Base-by-base conservation (phyloP, 2,797 vertebrate genomes). In the Pipistrellus nathusii region DNA sequence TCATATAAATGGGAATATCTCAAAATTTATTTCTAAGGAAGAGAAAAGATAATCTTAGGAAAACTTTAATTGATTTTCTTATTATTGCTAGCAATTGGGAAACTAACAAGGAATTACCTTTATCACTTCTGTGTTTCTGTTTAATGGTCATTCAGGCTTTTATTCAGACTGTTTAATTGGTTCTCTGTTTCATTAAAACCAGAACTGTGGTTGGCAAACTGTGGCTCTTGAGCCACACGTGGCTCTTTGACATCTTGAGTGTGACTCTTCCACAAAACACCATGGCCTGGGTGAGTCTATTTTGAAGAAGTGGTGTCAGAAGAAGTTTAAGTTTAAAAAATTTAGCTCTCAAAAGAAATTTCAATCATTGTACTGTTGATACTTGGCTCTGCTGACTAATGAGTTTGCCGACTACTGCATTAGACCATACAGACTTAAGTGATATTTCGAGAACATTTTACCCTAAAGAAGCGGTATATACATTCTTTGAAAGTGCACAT, bases 111-210 rank as follows among this genome's bases (percentile, higher is more conserved):
- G 62, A 88, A 88, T 94, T 88, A 81, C 91, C 62, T 81, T 96
- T 92, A 64, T 86, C 75, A 93, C 62, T n/a, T 88, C 80, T 71
- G 46, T 85, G n/a, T 75, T 20, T 95, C 69, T 53, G 30, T 95
- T 96, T 92, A 93, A 78, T 81, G 32, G 41, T 92, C n/a, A 94
- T 66, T 57, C 53, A 92, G 10, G 30, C 15, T 92, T 66, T 66
- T 11, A 10, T 48, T 77, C 18, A 71, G 59, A 25, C 80, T 94
- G 15, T 90, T 89, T 87, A 93, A 96, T 69, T 77, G 48, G 38
- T 38, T 95, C 53, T 91, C 64, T 95, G 30, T 94, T 93, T 92
- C 20, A 87, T 94, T 94, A 93, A 96, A 93, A 90, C 89, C 38
- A 41, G 38, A 41, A 6, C 38, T 41, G 38, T 11, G 44, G 44